Evolutionary conservation across 2,113 vertebrate genomes (phyloP).

Genomic region (Ptilonorhynchus violaceus): DNA sequence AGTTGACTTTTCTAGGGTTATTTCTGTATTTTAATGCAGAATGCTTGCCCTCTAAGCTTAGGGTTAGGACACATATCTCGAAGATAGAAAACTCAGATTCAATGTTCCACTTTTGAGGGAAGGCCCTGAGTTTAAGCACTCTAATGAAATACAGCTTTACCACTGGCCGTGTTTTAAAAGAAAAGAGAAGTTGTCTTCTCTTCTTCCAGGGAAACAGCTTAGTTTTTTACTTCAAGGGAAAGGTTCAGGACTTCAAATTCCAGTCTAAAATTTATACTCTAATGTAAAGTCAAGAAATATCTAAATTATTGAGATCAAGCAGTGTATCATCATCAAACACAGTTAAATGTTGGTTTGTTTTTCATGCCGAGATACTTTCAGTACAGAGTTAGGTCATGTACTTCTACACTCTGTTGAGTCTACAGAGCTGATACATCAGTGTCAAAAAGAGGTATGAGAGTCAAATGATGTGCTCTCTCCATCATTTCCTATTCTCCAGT

Average conservation of each 20-base stretch:
- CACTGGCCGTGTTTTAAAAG: background rate
- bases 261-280: background rate
- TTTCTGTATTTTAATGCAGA: background rate
- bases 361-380: background rate
- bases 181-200: background rate
- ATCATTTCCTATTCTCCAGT: background rate
- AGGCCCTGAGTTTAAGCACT: background rate
- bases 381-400: background rate
- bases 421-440: background rate
- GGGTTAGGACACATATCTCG: background rate
- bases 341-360: background rate
- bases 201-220: background rate
- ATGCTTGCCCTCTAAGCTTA: background rate
- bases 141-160: background rate
- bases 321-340: accelerated
- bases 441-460: background rate
- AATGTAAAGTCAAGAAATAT: background rate
- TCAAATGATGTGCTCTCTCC: background rate
- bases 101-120: background rate
- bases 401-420: background rate
- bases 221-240: background rate
- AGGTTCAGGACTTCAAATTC: background rate
- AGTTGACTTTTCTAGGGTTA: background rate
- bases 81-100: background rate
- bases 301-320: background rate